phyloP scores from a whole-genome alignment of 37 sponge, comb jelly and placozoan genomes.

The Diacarnus erythraeanus region DNA sequence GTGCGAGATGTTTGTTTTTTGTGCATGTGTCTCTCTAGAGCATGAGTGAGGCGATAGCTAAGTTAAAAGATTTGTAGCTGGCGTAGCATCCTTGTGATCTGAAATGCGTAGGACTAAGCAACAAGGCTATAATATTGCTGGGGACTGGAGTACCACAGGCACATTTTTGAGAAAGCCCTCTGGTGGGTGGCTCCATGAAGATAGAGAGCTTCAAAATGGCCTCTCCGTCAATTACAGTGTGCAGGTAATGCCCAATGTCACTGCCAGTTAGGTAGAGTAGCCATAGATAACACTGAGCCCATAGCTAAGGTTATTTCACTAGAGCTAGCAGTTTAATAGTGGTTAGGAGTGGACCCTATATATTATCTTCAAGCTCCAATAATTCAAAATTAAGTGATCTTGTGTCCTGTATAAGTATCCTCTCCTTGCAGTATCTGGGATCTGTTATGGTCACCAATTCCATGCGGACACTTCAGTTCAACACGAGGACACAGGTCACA shows the following conservation, averaged over 20 bases:
- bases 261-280: background rate
- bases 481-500: slow-evolving; percentile 60
- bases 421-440: slow-evolving; percentile 72
- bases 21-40: no score
- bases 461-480: slow-evolving; percentile 74
- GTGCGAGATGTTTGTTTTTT: no score
- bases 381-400: no score
- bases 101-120: slow-evolving; percentile 7
- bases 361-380: no score
- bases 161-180: slow-evolving; percentile 78
- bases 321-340: no score
- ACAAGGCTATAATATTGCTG: background rate
- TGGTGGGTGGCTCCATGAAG: slow-evolving; percentile 83
- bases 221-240: slow-evolving; percentile 61
- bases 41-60: no score
- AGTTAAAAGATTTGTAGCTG: no score
- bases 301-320: no score
- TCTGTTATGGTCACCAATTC: slow-evolving; percentile 58
- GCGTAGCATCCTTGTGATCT: no score
- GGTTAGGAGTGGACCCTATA: background rate
- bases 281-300: background rate
- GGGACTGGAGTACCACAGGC: slow-evolving; percentile 69
- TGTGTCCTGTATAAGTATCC: no score
- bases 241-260: slow-evolving; percentile 17
- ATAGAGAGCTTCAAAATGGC: slow-evolving; percentile 53